These are phyloP conservation scores for Noturus placidus DNA, from an alignment of 2,113 vertebrate genomes.

Conservation along the genomic window DNA sequence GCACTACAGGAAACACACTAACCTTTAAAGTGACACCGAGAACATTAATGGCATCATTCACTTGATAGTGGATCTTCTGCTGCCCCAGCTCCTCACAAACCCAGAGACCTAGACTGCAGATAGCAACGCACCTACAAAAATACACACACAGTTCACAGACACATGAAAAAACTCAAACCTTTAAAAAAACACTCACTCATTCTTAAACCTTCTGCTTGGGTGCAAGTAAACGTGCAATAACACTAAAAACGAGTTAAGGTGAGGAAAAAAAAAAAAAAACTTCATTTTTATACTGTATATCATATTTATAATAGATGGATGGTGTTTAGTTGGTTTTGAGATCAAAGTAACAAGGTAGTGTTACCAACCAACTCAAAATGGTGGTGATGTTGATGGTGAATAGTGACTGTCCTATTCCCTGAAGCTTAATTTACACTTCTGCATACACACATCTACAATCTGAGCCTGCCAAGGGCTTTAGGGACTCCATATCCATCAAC, in stretches of 20 bases:
- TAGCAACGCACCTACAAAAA: slow-evolving; percentile 83
- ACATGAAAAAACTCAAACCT: neutral
- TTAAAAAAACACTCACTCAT: neutral
- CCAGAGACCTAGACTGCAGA: slow-evolving; percentile 94
- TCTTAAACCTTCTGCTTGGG: neutral
- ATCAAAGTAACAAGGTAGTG: neutral
- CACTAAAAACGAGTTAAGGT: neutral
- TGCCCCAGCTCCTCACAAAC: slow-evolving; percentile 91
- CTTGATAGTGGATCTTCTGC: slow-evolving; percentile 80
- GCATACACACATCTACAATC: neutral
- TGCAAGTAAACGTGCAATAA: neutral
- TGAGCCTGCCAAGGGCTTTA: neutral
- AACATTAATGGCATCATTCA: slow-evolving; percentile 92
- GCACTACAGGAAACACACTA: slow-evolving; percentile 47
- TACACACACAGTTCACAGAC: neutral
- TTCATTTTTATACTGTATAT: neutral
- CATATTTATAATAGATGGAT: neutral
- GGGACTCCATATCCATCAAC: neutral
- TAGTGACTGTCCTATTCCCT: neutral
- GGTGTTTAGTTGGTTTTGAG: neutral
- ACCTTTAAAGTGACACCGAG: slow-evolving; percentile 97
- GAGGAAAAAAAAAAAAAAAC: no score
- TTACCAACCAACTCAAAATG: neutral
- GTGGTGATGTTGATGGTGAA: neutral
- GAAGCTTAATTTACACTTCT: neutral